Conservation (phyloP, 2,113 vertebrate species). For the Brienomyrus longianalis region DNA sequence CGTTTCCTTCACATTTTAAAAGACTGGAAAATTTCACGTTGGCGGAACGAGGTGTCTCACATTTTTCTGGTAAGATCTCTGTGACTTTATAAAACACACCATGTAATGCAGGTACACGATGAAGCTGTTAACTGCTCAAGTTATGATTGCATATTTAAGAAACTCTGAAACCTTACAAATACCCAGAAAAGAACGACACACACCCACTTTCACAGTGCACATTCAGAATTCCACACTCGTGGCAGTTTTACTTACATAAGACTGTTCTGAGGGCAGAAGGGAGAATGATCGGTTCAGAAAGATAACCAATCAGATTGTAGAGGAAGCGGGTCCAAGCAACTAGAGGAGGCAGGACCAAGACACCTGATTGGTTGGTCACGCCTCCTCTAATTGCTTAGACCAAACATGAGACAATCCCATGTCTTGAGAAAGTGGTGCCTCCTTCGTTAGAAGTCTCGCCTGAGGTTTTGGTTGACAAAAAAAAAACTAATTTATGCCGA, state of each 20-base stretch:
- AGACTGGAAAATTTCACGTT: neutral
- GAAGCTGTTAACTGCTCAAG: neutral
- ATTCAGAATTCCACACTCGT: neutral
- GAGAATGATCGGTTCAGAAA: neutral
- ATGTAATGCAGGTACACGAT: neutral
- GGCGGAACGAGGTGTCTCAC: neutral
- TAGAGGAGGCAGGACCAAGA: neutral
- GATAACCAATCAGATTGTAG: neutral
- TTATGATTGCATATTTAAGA: neutral
- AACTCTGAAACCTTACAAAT: neutral
- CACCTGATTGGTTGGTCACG: neutral
- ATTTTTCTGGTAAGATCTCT: neutral
- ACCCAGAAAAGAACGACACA: neutral
- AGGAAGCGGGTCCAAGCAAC: neutral
- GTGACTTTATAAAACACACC: neutral
- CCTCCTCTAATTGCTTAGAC: too few species aligned
- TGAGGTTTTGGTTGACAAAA: neutral
- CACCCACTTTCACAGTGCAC: neutral
- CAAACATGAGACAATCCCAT: neutral
- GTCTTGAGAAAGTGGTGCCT: neutral
- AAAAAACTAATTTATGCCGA: neutral
- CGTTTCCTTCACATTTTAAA: neutral
- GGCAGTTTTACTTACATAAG: neutral
- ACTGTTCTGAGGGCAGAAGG: neutral
- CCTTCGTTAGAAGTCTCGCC: neutral